phyloP scores from a whole-genome alignment of 2,888 invertebrate species.

The Cataglyphis livida region DNA sequence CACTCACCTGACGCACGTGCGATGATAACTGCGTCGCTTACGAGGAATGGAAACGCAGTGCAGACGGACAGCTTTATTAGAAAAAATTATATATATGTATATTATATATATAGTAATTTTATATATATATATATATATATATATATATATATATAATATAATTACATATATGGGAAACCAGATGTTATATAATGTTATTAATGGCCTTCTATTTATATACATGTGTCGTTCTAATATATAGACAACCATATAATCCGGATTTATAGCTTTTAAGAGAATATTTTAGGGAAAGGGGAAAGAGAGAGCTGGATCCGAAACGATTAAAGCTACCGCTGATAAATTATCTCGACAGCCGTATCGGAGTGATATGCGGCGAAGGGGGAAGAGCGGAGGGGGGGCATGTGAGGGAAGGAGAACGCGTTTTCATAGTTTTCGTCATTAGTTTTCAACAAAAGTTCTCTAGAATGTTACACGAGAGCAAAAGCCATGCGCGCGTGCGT shows the following conservation, averaged over 20 bases:
- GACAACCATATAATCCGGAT: conserved; percentile 37
- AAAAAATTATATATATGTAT: conserved; percentile 7
- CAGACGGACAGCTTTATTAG: background rate
- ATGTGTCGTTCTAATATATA: conserved; percentile 19
- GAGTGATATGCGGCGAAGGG: background rate
- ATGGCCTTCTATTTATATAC: conserved; percentile 18
- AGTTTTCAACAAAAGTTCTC: conserved; percentile 43
- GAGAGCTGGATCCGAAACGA: background rate
- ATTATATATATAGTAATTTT: no score
- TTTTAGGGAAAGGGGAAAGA: background rate
- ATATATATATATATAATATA: no score
- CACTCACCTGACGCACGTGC: background rate
- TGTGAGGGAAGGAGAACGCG: background rate
- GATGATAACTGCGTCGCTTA: conserved; percentile 14
- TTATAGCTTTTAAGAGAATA: conserved; percentile 15
- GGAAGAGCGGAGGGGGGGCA: no score
- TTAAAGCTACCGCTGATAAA: conserved; percentile 55
- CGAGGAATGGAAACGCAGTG: background rate
- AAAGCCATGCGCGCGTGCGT: conserved; percentile 14
- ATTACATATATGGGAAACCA: background rate
- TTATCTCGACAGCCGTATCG: conserved; percentile 45
- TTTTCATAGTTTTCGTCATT: conserved; percentile 26
- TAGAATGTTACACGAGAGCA: conserved; percentile 20
- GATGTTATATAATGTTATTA: conserved; percentile 9
- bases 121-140: background rate